These are phyloP conservation scores for Caenorhabditis latens DNA, from an alignment of 1,140 invertebrate species.

Conservation along the genomic window DNA sequence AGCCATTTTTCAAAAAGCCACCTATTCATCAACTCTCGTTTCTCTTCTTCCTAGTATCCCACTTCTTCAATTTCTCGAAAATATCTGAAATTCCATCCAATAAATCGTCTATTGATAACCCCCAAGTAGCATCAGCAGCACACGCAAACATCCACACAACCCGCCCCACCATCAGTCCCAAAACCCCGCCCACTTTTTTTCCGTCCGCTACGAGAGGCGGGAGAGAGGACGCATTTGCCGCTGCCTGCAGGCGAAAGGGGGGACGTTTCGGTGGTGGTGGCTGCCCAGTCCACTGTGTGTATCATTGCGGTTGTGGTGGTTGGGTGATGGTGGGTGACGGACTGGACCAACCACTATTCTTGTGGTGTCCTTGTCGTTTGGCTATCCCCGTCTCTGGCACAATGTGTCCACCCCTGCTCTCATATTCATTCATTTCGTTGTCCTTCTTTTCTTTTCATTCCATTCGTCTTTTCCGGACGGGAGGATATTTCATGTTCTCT, in stretches of 20 bases:
- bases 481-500: slow-evolving; percentile 13
- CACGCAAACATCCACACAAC: slow-evolving; percentile 7
- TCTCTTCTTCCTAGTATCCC: too few relatives aligned
- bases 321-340: slow-evolving; percentile 26
- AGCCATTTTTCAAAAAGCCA: too few relatives aligned
- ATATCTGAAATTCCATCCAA: too few relatives aligned
- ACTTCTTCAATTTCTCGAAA: too few relatives aligned
- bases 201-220: slow-evolving; percentile 43
- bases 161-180: slow-evolving; percentile 14
- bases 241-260: slow-evolving; percentile 23
- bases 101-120: too few relatives aligned
- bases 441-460: neutral
- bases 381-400: neutral
- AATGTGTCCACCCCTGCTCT: slow-evolving; percentile 24
- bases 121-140: neutral
- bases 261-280: slow-evolving; percentile 32
- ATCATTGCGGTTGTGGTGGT: slow-evolving; percentile 50
- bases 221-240: slow-evolving; percentile 19
- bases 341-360: slow-evolving; percentile 10
- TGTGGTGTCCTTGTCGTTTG: slow-evolving; percentile 24
- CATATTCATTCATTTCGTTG: slow-evolving; percentile 52
- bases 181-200: slow-evolving; percentile 42
- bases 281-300: slow-evolving; percentile 35
- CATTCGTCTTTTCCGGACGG: slow-evolving; percentile 19
- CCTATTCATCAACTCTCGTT: too few relatives aligned